phyloP scores from a whole-genome alignment of 2,888 invertebrate genomes.

The Pediacus dermestoides region DNA sequence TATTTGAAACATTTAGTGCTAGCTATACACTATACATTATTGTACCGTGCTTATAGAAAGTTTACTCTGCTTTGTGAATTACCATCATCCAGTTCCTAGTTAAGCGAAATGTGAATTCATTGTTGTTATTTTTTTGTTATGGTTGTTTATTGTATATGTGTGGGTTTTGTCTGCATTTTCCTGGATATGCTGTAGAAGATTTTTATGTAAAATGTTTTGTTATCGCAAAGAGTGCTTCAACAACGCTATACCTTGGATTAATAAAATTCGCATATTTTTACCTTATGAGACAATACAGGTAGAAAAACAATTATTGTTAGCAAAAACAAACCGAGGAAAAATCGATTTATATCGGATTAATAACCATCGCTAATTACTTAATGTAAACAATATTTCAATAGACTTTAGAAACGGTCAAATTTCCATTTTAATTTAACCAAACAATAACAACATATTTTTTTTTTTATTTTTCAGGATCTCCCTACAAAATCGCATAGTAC shows the following conservation, averaged over 20 bases:
- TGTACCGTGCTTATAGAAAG: conserved; percentile 22
- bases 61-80: conserved; percentile 17
- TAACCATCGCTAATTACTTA: no score
- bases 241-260: conserved; percentile 32
- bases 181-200: conserved; percentile 15
- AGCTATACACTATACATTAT: conserved; percentile 17
- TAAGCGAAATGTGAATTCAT: conserved; percentile 17
- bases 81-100: conserved; percentile 19
- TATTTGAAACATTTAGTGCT: conserved; percentile 16
- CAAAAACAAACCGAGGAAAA: conserved; percentile 12
- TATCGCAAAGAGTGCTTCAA: conserved; percentile 22
- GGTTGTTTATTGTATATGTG: conserved; percentile 1
- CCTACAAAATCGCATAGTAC: conserved; percentile 52
- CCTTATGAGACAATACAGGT: conserved; percentile 31
- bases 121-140: conserved; percentile 14
- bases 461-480: conserved; percentile 47
- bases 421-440: no score
- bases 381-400: no score
- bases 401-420: no score
- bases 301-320: conserved; percentile 5
- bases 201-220: conserved; percentile 28
- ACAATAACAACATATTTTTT: conserved; percentile 6
- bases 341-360: conserved; percentile 8
- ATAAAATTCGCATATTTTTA: conserved; percentile 34
- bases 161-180: conserved; percentile 11